Evolutionary conservation across 2,888 invertebrate species (phyloP), one percentile per base, ranked within the genome.

Genomic region (Tenthredo livida): DNA sequence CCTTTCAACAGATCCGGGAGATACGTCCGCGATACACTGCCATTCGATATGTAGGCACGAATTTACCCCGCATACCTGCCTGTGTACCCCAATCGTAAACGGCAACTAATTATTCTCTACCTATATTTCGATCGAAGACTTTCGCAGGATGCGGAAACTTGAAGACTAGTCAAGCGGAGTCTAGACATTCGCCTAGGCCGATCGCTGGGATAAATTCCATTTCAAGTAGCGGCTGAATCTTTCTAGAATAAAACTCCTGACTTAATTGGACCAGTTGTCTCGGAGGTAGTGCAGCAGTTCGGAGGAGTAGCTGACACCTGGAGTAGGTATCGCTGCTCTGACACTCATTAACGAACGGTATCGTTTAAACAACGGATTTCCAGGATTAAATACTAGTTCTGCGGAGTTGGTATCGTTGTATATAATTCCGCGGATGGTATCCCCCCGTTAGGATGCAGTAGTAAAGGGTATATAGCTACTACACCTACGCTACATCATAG

Each of bases 261-360:
- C 67, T 83, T 83, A 70, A 83, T 83, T 83, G 83, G 83, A 83
- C 83, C 50, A 67, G 83, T 83, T 70, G 83, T 83, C 67, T 70
- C 29, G 67, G 47, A 67, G 83, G n/a, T 43, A 25, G 47, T 33
- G 83, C n/a, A n/a, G n/a, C n/a, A n/a, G n/a, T 61, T 33, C 12
- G 40, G 12, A 80, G 40, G 33, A 61, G 33, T 15, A 67, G 33
- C 37, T 80, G 80, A 80, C 80, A 43, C 80, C 80, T 80, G 61
- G 80, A 61, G 58, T 40, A 65, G 40, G 58, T 40, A 65, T n/a
- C 40, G 47, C 83, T 25, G 47, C 9, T 61, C 80, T 80, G 67
- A 83, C 83, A 83, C 83, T 47, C 83, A 70, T 83, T 83, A 70
- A 83, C 67, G 61, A 58, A 61, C 80, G 80, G 6, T 58, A 43